Percentiles rank a stretch among this genome's conserved stretches.
Conservation (phyloP, 2,888 invertebrate genomes). For the Sycophila texana region DNA sequence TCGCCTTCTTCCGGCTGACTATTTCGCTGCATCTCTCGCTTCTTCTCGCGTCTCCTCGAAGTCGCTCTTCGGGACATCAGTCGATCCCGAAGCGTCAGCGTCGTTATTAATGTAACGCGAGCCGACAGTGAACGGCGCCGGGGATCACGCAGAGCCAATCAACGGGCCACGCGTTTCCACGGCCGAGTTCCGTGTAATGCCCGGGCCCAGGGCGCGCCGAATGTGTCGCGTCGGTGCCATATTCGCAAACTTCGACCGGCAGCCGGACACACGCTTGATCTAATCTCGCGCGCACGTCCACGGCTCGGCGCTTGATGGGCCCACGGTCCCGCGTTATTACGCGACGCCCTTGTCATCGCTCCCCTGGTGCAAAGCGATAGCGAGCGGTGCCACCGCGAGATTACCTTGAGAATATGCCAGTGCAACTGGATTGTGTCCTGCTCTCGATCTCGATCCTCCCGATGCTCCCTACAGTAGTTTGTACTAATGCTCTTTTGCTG, state of each 20-base stretch:
- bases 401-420: background rate
- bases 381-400: background rate
- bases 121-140: background rate
- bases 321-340: constrained; percentile 10
- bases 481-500: too few relatives aligned
- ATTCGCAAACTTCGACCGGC: constrained; percentile 19
- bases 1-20: too few relatives aligned
- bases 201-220: background rate
- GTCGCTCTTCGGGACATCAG: background rate
- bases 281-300: constrained; percentile 2
- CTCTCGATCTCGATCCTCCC: too few relatives aligned
- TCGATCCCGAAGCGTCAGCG: background rate
- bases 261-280: constrained; percentile 16
- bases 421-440: background rate
- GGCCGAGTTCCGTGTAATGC: background rate
- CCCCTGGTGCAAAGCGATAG: constrained; percentile 14
- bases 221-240: background rate
- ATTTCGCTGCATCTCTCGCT: too few relatives aligned
- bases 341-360: background rate
- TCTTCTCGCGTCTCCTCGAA: too few relatives aligned
- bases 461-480: too few relatives aligned
- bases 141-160: constrained; percentile 1
- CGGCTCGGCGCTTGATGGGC: background rate
- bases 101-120: constrained; percentile 4
- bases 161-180: background rate